Evolutionary conservation across 2,797 vertebrate species (phyloP).

Genomic region (Orestias chungarensis): DNA sequence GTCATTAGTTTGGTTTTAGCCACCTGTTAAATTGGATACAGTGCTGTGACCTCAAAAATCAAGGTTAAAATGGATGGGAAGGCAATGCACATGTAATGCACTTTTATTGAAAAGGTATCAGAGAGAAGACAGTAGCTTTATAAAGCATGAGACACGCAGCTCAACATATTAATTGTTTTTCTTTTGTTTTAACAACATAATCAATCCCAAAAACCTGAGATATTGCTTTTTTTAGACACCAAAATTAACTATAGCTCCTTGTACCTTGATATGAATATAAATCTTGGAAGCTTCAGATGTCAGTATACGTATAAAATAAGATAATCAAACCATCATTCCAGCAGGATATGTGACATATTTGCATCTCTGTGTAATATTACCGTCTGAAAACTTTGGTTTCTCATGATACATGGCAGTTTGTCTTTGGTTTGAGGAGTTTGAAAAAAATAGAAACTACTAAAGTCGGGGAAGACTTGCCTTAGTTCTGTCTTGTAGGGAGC

Average conservation of each 20-base stretch:
- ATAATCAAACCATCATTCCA: background rate
- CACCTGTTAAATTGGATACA: conserved; percentile 58
- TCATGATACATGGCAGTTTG: too few relatives aligned
- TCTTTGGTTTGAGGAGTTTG: too few relatives aligned
- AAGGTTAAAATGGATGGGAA: conserved; percentile 51
- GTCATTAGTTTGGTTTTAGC: conserved; percentile 40
- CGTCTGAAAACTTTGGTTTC: too few relatives aligned
- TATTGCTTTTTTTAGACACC: background rate
- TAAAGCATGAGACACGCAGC: background rate
- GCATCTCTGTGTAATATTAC: too few relatives aligned
- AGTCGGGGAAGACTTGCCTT: background rate
- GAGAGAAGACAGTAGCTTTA: background rate
- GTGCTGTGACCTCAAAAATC: conserved; percentile 52
- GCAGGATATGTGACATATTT: too few relatives aligned
- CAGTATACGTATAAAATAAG: background rate
- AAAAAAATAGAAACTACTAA: background rate
- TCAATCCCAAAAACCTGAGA: background rate
- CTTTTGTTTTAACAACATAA: background rate
- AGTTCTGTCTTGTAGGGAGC: background rate
- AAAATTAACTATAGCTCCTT: background rate
- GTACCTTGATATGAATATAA: background rate
- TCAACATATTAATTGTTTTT: background rate
- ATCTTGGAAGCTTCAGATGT: background rate
- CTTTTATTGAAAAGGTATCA: background rate
- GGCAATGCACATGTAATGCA: background rate